Evolutionary conservation across 2,888 invertebrate genomes (phyloP).

Genomic region (Amitus sp.): DNA sequence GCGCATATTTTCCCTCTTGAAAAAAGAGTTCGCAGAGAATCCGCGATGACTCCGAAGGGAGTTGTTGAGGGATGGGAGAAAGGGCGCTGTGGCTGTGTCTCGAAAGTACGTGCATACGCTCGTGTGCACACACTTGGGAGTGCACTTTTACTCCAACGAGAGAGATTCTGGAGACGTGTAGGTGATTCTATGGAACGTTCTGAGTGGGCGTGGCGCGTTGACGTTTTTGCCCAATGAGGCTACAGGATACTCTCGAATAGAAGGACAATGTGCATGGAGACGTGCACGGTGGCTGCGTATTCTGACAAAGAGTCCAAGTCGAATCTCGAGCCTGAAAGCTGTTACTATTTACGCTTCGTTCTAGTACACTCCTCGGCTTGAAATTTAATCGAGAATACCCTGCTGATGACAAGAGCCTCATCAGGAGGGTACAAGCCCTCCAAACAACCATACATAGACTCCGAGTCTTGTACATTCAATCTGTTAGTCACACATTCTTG

Average conservation of each 20-base stretch:
- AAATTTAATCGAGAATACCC: no score
- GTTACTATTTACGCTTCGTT: slow-evolving; percentile 21
- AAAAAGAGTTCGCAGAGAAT: slow-evolving; percentile 2
- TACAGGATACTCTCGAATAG: slow-evolving; percentile 57
- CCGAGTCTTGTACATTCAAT: no score
- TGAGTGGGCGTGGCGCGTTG: slow-evolving; percentile 54
- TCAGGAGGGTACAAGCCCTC: no score
- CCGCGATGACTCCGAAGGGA: slow-evolving; percentile 3
- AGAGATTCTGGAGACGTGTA: slow-evolving; percentile 28
- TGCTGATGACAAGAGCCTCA: no score
- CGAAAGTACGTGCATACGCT: background rate
- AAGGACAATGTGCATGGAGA: slow-evolving; percentile 57
- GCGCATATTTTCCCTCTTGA: background rate
- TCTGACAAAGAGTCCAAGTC: slow-evolving; percentile 49
- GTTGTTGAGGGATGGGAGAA: slow-evolving; percentile 2
- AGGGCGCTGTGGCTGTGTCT: slow-evolving; percentile 1
- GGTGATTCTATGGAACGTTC: slow-evolving; percentile 35
- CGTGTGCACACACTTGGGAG: background rate
- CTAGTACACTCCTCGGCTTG: background rate
- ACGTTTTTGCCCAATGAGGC: slow-evolving; percentile 62
- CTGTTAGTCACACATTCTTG: no score
- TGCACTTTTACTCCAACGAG: slow-evolving; percentile 17
- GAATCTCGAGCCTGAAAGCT: slow-evolving; percentile 43
- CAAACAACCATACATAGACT: no score
- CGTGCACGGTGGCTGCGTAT: slow-evolving; percentile 17